Conservation (phyloP, 2,888 invertebrate species). For the Sycophila texana region DNA sequence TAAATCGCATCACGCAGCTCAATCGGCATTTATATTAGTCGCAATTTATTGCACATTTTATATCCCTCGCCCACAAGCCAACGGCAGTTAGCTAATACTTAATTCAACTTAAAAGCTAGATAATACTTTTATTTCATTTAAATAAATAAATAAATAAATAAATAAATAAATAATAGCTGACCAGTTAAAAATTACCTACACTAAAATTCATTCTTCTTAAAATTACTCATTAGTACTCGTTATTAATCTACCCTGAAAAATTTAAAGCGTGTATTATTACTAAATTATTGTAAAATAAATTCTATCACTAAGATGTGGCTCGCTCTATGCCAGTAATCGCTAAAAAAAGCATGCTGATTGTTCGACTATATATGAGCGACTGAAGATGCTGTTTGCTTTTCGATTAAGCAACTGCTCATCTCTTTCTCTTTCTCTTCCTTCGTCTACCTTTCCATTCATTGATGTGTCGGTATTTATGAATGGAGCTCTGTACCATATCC, state of each 20-base stretch:
- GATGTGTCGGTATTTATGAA: slow-evolving; percentile 63
- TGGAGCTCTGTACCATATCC: slow-evolving; percentile 64
- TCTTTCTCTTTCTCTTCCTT: slow-evolving; percentile 67
- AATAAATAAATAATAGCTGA: slow-evolving; percentile 22
- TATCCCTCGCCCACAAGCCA: too few relatives aligned
- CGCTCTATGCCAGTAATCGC: too few relatives aligned
- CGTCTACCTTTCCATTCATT: slow-evolving; percentile 70
- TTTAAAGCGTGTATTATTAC: neutral
- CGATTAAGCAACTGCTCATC: slow-evolving; percentile 22
- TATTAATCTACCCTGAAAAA: slow-evolving; percentile 14
- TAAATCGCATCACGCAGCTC: too few relatives aligned
- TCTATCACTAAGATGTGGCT: too few relatives aligned
- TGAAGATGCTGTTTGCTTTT: slow-evolving; percentile 1
- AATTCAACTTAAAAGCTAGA: neutral
- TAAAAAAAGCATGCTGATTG: neutral
- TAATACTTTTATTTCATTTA: slow-evolving; percentile 2
- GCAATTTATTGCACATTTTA: too few relatives aligned
- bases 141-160: slow-evolving; percentile 21
- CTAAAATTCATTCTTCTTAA: slow-evolving; percentile 10
- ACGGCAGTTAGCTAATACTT: too few relatives aligned
- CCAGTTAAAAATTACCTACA: neutral
- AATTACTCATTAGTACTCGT: neutral
- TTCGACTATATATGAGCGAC: neutral
- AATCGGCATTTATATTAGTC: too few relatives aligned
- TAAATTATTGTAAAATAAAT: neutral